phyloP scores from a whole-genome alignment of 2,888 invertebrate genomes.

The Synanthedon formicaeformis region DNA sequence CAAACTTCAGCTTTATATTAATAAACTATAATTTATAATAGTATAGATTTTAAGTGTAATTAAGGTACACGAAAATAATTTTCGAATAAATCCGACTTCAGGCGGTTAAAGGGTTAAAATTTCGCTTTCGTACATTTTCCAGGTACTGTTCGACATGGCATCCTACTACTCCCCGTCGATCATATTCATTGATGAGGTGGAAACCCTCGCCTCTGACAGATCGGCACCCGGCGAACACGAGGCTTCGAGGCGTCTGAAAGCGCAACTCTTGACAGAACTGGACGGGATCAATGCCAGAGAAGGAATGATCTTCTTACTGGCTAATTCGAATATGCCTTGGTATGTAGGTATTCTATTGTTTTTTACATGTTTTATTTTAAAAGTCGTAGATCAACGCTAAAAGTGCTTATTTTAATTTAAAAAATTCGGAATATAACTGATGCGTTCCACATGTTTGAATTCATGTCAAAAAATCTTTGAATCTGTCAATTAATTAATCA shows the following conservation, averaged over 20 bases:
- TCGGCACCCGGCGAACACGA: constrained; percentile 81
- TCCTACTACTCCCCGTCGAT: constrained; percentile 87
- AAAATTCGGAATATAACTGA: too few species aligned
- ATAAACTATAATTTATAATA: too few species aligned
- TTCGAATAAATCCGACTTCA: not conserved
- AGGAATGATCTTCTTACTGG: constrained; percentile 81
- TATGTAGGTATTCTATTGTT: constrained; percentile 22
- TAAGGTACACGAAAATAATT: too few species aligned
- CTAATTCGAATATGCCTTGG: constrained; percentile 95
- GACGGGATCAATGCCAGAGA: constrained; percentile 79
- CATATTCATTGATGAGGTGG: constrained; percentile 94
- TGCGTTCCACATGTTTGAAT: not conserved
- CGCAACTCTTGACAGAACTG: constrained; percentile 87
- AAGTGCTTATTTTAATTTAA: too few species aligned
- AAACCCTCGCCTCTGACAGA: constrained; percentile 80
- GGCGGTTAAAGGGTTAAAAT: not conserved
- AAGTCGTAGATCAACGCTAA: too few species aligned
- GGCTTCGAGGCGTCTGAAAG: constrained; percentile 87
- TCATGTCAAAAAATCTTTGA: not conserved
- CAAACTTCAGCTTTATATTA: too few species aligned
- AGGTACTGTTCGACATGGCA: constrained; percentile 91
- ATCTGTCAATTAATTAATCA: too few species aligned
- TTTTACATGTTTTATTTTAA: too few species aligned
- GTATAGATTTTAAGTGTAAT: too few species aligned
- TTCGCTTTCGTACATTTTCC: constrained; percentile 1